Evolutionary conservation across 2,888 invertebrate genomes (phyloP).

Genomic region (Adelphocoris suturalis): DNA sequence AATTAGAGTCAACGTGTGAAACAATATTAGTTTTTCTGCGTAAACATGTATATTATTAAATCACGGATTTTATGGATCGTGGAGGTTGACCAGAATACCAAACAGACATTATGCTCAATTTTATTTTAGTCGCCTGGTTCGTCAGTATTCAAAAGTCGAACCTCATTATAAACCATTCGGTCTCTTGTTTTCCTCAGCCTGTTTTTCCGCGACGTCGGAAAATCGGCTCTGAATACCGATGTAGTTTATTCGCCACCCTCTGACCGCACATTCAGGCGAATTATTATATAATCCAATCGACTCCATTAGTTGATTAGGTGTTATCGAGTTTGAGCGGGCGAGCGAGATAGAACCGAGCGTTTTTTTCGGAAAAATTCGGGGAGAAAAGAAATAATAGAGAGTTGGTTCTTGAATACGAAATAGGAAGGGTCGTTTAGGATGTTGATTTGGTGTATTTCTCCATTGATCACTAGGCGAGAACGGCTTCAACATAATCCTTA

Average conservation of each 20-base stretch:
- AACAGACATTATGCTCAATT: background rate
- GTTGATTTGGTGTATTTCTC: background rate
- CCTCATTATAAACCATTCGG: background rate
- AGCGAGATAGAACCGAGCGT: background rate
- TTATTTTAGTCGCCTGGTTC: background rate
- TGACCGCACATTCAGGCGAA: background rate
- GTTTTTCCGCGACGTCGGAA: background rate
- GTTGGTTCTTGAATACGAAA: background rate
- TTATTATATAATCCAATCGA: constrained; percentile 39
- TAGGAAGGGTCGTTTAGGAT: background rate
- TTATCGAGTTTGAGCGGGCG: background rate
- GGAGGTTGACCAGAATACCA: background rate
- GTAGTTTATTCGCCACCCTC: constrained; percentile 11
- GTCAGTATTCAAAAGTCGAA: constrained; percentile 35
- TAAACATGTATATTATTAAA: no score
- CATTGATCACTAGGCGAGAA: background rate
- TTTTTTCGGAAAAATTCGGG: background rate
- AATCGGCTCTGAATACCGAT: constrained; percentile 28
- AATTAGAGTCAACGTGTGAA: no score
- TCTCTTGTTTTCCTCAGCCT: background rate
- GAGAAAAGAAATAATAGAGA: background rate
- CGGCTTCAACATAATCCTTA: background rate
- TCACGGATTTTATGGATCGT: background rate
- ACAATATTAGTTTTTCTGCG: no score
- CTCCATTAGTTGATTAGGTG: constrained; percentile 21